Base-by-base conservation (phyloP, 2,888 invertebrate species). In the Hemithea aestivaria region DNA sequence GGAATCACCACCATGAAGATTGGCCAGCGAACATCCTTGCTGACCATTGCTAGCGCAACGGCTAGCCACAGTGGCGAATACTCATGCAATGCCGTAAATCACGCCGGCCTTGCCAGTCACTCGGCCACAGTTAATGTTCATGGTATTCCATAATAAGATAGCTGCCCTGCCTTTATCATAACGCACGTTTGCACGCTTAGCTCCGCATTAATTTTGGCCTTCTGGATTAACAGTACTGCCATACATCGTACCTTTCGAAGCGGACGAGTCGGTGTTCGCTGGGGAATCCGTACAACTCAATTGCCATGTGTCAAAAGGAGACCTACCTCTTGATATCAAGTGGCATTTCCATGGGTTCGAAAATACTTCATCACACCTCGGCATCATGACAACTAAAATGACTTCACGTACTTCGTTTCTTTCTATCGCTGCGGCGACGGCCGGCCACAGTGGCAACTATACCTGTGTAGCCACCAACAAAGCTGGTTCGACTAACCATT, bases 341-440 rank as follows among this genome's bases (percentile, higher is more conserved):
- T 95, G 94, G 94, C 90, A 90, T 53, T 91, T 93, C 61, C 91
- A 94, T 73, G 92, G 92, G 40, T 81, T 88, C 51, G 89, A 89
- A 72, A 83, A 83, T 56, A 66, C 66, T 48, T 88, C 80, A 66
- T 89, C 82, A 67, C 90, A 89, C 58, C 84, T 89, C 57, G 91
- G 90, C 62, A 89, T 91, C 53, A 83, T 89, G 56, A 89, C 91
- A 28, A 89, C 88, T 32, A 90, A 90, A 87, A 90, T 91, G 87
- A 90, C 90, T 35, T 90, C 89, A 52, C 90, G 91, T 48, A 81
- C 91, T 54, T 93, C 93, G 70, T 91, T 92, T 48, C 80, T 94
- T 44, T 92, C 91, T 44, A 93, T 95, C 60, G 91, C 92, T 59
- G 87, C 91, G 36, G 90, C 92, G 39, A 88, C 89, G 56, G 91